Evolutionary conservation across 2,888 invertebrate genomes (phyloP), one percentile per base, ranked within the genome.

Genomic region (Hydraecia micacea): DNA sequence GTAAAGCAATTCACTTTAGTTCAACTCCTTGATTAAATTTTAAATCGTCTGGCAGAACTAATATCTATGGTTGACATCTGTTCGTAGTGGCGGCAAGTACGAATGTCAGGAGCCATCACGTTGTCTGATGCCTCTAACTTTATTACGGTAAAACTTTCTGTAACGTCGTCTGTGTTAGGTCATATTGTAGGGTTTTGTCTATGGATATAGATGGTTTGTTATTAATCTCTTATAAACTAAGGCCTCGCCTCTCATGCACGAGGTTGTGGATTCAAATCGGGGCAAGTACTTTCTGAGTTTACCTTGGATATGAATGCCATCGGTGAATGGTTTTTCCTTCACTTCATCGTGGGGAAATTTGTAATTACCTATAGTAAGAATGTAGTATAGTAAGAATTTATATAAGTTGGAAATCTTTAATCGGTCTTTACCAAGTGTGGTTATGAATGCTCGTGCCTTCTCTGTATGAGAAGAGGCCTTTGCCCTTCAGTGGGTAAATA

Each of bases 41-140:
- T 90, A 92, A 93, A 92, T 89, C 86, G 87, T 86, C 89, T 88
- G 86, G 80, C 75, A 80, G 85, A 93, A 92, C 91, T 93, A 93
- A 93, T 93, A 93, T 92, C 92, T 91, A 91, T 91, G 89, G 91
- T 88, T 92, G 90, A 90, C 94, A 95, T 93, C 95, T 94, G 94
- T 89, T 90, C 87, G 79, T 75, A 80, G 85, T 74, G 75, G 75
- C 49, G 75, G 66, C 36, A 77, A 75, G 46, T 55, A 75, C 78
- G 63, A 86, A 84, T 79, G 81, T 81, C 87, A 83, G 81, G 60
- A 80, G 76, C 75, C 76, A 84, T 88, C 86, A 84, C 81, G 80
- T 81, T 70, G 71, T 72, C 70, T 83, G 81, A 73, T 74, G 83
- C 52, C 75, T 42, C 73, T 86, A 88, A 87, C 86, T 90, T 87